phyloP scores from a whole-genome alignment of 2,113 vertebrate species.

The Tupaia tana region DNA sequence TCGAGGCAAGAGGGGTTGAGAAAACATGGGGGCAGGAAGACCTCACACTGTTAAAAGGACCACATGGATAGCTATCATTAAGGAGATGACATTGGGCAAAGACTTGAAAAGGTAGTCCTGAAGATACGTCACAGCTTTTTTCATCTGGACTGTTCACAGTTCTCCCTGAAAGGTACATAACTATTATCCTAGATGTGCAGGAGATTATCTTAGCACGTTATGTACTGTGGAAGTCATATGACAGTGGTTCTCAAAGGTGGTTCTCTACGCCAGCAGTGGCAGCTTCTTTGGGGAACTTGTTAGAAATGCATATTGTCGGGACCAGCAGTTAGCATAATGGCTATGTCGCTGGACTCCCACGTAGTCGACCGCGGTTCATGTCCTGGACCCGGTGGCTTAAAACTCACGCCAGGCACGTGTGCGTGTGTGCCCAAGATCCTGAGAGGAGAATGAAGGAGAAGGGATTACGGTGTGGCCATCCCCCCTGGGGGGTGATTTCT shows the following conservation, averaged over 20 bases:
- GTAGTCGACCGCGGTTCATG: too few species aligned
- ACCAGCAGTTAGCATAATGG: too few species aligned
- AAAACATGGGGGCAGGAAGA: neutral
- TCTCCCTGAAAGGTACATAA: neutral
- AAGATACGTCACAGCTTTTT: neutral
- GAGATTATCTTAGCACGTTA: neutral
- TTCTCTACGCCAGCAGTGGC: neutral
- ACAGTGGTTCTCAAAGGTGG: neutral
- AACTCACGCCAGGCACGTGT: too few species aligned
- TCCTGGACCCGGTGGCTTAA: too few species aligned
- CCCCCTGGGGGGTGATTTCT: too few species aligned
- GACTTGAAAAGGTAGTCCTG: neutral
- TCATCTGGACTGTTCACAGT: neutral
- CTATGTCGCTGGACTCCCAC: too few species aligned
- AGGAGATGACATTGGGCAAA: neutral
- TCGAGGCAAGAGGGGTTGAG: neutral
- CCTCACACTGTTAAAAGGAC: neutral
- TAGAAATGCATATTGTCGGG: neutral
- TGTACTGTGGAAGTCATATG: fast-evolving
- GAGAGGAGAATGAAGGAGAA: too few species aligned
- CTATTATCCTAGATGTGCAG: neutral
- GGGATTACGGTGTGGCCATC: too few species aligned
- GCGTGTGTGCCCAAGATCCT: too few species aligned
- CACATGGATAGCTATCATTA: too few species aligned
- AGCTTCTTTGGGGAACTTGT: neutral